phyloP scores from a whole-genome alignment of 1,140 invertebrate species.

The Caenorhabditis briggsae region DNA sequence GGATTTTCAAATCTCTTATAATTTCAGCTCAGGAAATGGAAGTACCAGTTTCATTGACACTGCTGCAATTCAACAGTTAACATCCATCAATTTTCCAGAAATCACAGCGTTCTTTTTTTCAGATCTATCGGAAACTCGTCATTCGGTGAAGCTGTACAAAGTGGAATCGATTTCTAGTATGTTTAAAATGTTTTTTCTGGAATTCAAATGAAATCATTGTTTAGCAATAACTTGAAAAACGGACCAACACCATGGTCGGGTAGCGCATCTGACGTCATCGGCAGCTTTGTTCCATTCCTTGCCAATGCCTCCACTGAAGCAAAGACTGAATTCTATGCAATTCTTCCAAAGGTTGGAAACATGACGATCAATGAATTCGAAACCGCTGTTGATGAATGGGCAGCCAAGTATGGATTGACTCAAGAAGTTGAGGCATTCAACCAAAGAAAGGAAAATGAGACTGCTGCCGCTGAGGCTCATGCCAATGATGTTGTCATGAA shows the following conservation, averaged over 20 bases:
- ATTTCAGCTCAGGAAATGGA: constrained; percentile 8
- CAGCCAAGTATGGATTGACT: constrained; percentile 23
- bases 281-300: constrained; percentile 30
- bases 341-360: constrained; percentile 35
- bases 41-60: constrained; percentile 1
- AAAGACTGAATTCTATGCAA: constrained; percentile 11
- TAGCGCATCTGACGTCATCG: not conserved
- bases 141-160: constrained; percentile 19
- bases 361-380: constrained; percentile 39
- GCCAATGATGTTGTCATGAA: constrained; percentile 27
- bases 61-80: constrained; percentile 25
- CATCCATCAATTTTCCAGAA: not conserved
- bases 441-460: not conserved
- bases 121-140: not conserved
- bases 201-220: not conserved
- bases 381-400: not conserved
- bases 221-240: constrained; percentile 28
- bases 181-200: not conserved
- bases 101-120: not conserved
- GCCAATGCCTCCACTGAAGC: constrained; percentile 19
- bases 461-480: constrained; percentile 8
- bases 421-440: constrained; percentile 41
- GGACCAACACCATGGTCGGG: not conserved
- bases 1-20: not conserved
- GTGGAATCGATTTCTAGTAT: constrained; percentile 23